These are phyloP conservation scores for Cyphomyrmex costatus DNA, from an alignment of 1,140 invertebrate genomes.

Conservation along the genomic window DNA sequence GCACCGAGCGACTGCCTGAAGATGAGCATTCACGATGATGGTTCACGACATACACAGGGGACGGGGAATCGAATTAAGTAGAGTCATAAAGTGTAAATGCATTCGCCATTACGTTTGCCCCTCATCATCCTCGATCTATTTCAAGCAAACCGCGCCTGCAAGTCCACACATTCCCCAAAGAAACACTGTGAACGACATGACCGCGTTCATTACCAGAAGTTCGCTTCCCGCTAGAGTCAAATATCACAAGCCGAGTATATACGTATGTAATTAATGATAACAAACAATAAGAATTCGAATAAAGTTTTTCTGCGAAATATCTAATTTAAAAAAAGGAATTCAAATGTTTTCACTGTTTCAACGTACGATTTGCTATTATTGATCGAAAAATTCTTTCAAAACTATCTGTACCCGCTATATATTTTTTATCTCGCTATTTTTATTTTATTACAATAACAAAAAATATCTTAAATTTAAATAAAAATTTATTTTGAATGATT, in stretches of 20 bases:
- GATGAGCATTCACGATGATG: not conserved
- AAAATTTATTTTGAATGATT: no score
- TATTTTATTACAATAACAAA: no score
- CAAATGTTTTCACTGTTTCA: not conserved
- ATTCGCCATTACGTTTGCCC: constrained; percentile 25
- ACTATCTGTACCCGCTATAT: not conserved
- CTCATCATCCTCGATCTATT: constrained; percentile 55
- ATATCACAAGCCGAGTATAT: not conserved
- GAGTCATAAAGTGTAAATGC: constrained; percentile 30
- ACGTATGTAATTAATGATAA: not conserved
- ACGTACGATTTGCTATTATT: not conserved
- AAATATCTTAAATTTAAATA: no score
- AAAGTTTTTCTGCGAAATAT: not conserved
- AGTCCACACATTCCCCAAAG: constrained; percentile 18
- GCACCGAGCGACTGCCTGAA: not conserved
- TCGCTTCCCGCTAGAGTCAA: constrained; percentile 3
- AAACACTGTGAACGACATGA: constrained; percentile 9
- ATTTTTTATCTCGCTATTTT: not conserved
- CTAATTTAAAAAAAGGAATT: not conserved
- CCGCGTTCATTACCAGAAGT: not conserved
- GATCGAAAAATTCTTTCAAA: not conserved
- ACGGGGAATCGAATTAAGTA: constrained; percentile 26
- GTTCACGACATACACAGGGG: not conserved
- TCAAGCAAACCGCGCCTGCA: constrained; percentile 28
- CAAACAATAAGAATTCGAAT: constrained; percentile 22